Percentiles rank a stretch among this genome's conserved stretches.
These are phyloP conservation scores for Lagodon rhomboides DNA, from an alignment of 2,797 vertebrate genomes.

Conservation along the genomic window DNA sequence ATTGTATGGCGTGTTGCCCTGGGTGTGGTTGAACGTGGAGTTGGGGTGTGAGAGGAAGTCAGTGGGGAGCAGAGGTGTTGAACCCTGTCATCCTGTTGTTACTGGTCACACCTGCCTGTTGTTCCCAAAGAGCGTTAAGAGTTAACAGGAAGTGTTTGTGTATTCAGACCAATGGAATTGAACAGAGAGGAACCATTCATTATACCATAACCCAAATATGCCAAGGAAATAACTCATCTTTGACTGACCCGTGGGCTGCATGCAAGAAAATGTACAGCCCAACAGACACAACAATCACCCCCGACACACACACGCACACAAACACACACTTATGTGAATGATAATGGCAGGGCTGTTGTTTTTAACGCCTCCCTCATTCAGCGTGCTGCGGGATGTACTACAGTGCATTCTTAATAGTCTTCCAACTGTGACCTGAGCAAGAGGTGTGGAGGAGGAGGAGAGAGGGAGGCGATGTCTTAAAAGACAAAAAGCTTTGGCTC, in stretches of 20 bases:
- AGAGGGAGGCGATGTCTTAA: conserved; percentile 26
- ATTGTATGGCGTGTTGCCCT: conserved; percentile 42
- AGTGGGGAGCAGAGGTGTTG: conserved; percentile 80
- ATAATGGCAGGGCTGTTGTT: conserved; percentile 63
- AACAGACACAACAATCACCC: conserved; percentile 39
- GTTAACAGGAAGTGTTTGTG: conserved; percentile 60
- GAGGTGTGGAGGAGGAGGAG: conserved; percentile 53
- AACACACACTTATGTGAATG: conserved; percentile 63
- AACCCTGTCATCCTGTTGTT: conserved; percentile 85
- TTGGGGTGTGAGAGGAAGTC: conserved; percentile 82
- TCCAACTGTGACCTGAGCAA: conserved; percentile 74
- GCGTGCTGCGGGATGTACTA: conserved; percentile 46
- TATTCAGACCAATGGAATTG: conserved; percentile 39
- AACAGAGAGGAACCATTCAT: conserved; percentile 51
- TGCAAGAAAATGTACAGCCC: conserved; percentile 8
- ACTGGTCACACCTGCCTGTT: conserved; percentile 84
- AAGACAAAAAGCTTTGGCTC: conserved; percentile 43
- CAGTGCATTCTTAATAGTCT: conserved; percentile 67
- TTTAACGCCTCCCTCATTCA: conserved; percentile 66
- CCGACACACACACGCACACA: conserved; percentile 34
- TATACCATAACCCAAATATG: conserved; percentile 40
- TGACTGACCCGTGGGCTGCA: conserved; percentile 8
- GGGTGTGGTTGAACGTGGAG: conserved; percentile 67
- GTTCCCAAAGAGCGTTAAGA: conserved; percentile 60
- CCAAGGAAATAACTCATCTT: conserved; percentile 33